Base-by-base conservation (phyloP, 2,113 vertebrate species). In the Oenanthe melanoleuca region DNA sequence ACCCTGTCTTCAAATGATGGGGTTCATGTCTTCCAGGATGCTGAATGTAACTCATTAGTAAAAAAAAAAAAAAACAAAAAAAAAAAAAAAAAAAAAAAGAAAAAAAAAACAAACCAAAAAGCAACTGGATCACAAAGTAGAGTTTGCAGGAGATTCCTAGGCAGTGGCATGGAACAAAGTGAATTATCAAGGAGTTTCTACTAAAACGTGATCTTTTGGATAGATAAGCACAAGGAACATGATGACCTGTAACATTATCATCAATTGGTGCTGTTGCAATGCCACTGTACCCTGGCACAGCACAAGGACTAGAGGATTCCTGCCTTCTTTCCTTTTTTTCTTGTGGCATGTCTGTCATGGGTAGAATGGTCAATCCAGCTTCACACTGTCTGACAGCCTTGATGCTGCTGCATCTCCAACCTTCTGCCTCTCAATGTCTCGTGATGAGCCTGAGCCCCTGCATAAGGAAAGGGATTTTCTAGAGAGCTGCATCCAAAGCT, bases 371-470 rank as follows among this genome's bases (percentile, higher is more conserved):
- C 45, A 61, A n/a, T 34, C 26, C 44, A 57, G 11, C 49, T 45
- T 77, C 65, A 28, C 25, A 4, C 9, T n/a, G 14, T 8, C 37
- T 81, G 61, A 52, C 14, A 84, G 22, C 8, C 26, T 44, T 12
- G 29, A 40, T 50, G 34, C 13, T 63, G 37, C 53, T 86, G 18
- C 21, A 47, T 9, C 45, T 67, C n/a, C 57, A 57, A 37, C 21
- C 0, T 60, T 29, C 22, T 60, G 37, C 6, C 12, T 34, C 1
- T 0, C 7, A 5, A 24, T 7, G 2, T 38, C 79, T 86, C 22
- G 4, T 33, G 23, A 6, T 14, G 20, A n/a, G 11, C 9, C 23
- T 5, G 2, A 80, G 33, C 18, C 6, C 23, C 71, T 49, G 28
- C 16, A 17, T 2, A 52, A 70, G 7, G 4, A n/a, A 74, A 74